Conservation (phyloP, 2,113 vertebrate genomes). For the Lipotes vexillifer region DNA sequence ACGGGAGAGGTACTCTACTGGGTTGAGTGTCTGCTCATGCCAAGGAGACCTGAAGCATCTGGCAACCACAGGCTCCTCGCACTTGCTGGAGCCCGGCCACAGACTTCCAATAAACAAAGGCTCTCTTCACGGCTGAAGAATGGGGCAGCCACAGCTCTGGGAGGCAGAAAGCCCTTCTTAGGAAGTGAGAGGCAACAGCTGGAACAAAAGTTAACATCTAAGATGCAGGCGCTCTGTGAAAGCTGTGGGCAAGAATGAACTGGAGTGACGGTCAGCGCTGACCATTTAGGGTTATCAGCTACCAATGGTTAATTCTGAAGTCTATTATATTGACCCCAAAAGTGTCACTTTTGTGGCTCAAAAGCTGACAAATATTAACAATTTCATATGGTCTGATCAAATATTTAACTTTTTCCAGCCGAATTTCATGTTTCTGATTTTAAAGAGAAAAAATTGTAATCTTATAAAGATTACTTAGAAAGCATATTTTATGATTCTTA, state of each 20-base stretch:
- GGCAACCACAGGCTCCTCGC: constrained; percentile 36
- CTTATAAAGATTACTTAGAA: neutral
- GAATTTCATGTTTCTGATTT: neutral
- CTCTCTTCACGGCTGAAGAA: constrained; percentile 68
- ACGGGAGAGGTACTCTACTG: neutral
- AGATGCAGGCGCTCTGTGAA: neutral
- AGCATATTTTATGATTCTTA: neutral
- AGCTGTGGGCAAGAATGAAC: neutral
- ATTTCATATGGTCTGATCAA: neutral
- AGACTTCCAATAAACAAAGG: constrained; percentile 73
- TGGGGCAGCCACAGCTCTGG: constrained; percentile 55
- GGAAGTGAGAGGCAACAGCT: constrained; percentile 65
- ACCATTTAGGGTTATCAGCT: neutral
- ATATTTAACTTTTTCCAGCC: neutral
- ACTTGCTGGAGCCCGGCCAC: constrained; percentile 61
- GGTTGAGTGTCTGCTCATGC: neutral
- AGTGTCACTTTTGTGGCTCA: neutral
- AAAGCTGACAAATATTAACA: constrained; percentile 4
- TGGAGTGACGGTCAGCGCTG: accelerated
- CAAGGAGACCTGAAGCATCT: constrained; percentile 11
- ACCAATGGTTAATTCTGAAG: neutral
- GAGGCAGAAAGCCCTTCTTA: constrained; percentile 76
- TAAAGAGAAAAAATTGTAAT: neutral
- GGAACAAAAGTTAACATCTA: constrained; percentile 46
- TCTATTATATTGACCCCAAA: neutral